Evolutionary conservation across 2,113 vertebrate species (phyloP), one percentile per base, ranked within the genome.

Genomic region (Cheirogaleus medius): DNA sequence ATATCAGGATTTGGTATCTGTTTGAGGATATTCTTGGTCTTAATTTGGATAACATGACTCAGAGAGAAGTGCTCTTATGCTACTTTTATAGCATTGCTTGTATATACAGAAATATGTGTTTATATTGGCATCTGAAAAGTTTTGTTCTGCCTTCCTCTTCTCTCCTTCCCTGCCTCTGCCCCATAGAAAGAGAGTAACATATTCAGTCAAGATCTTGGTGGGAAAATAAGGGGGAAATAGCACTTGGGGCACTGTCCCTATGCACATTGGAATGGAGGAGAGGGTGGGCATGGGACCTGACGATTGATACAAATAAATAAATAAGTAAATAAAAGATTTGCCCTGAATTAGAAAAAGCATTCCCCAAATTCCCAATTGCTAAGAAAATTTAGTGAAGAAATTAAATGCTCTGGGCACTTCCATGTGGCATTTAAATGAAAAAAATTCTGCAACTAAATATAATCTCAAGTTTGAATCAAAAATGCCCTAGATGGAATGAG

Each of bases 31-130:
- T 87, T 97, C 83, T 92, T 89, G 95, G 78, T 95, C 64, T 89
- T 91, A 34, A 52, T 95, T 54, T 93, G 80, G 94, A 76, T 90
- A 87, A 87, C 96, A 47, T 92, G 84, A 87, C 54, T 96, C 81
- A 74, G 3, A 68, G 84, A 87, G 60, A 90, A 95, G 68, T 63
- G 27, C 42, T 92, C 29, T 92, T 76, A 11, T 0, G 0, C 80
- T 90, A 76, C 47, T 96, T 97, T 96, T 56, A 76, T n/a, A 64
- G 44, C n/a, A 63, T 94, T 97, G 85, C 1, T 5, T 90, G 39
- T 85, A 52, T 92, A 39, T 83, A 44, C 32, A 90, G 74, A 87
- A 97, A 14, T 64, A 32, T 7, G 15, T 97, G 21, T 86, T 97
- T 49, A 32, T 49, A 29, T 37, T 90, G 60, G 29, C 27, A 1